phyloP scores from a whole-genome alignment of 2,888 invertebrate species.

The Griposia aprilina region DNA sequence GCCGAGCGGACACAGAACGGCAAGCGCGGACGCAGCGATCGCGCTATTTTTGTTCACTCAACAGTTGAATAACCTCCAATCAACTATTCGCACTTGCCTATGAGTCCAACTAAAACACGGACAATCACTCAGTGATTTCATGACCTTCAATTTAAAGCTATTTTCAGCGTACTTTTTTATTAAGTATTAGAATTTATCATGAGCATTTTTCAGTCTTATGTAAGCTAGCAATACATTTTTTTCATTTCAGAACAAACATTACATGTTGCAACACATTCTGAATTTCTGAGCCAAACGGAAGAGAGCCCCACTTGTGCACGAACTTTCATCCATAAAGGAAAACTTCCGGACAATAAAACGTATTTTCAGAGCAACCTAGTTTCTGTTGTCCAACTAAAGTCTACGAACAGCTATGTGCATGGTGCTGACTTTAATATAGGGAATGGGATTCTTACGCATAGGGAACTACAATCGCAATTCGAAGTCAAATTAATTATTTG shows the following conservation, averaged over 20 bases:
- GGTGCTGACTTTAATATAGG: background rate
- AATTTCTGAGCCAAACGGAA: conserved; percentile 55
- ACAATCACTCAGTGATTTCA: conserved; percentile 70
- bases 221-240: background rate
- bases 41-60: conserved; percentile 88
- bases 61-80: conserved; percentile 91
- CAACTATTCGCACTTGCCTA: conserved; percentile 89
- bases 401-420: conserved; percentile 13
- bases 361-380: conserved; percentile 55
- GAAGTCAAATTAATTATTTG: background rate
- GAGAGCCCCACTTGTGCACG: conserved; percentile 71
- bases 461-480: background rate
- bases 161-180: conserved; percentile 21
- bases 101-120: conserved; percentile 76
- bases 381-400: conserved; percentile 25
- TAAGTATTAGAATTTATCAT: conserved; percentile 2
- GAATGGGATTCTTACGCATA: background rate
- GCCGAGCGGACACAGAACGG: conserved; percentile 71
- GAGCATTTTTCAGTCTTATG: conserved; percentile 11
- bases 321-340: conserved; percentile 54
- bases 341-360: conserved; percentile 41
- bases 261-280: conserved; percentile 40
- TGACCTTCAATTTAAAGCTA: conserved; percentile 58
- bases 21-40: conserved; percentile 81
- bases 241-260: conserved; percentile 4